A percentile compares a stretch with the other conserved stretches of the same genome.
Conservation (phyloP, 2,113 vertebrate species). For the Xiphias gladius region DNA sequence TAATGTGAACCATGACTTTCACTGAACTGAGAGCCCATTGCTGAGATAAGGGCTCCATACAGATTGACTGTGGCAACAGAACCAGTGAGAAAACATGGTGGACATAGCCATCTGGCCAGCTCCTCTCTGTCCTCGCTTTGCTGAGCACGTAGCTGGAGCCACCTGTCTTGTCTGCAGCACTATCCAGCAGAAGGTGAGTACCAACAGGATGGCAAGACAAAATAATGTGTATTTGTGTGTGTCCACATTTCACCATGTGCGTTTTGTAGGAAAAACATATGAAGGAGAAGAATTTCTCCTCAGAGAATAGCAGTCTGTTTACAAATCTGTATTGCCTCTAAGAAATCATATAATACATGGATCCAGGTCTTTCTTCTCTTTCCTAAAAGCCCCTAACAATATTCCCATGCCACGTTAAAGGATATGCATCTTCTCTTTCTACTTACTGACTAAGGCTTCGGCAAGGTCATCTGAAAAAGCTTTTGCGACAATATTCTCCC, state of each 20-base stretch:
- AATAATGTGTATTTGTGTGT: conserved; percentile 49
- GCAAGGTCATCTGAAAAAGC: conserved; percentile 66
- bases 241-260: conserved; percentile 35
- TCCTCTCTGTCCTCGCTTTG: conserved; percentile 68
- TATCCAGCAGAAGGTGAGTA: conserved; percentile 57
- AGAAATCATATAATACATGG: conserved; percentile 40
- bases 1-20: conserved; percentile 68
- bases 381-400: conserved; percentile 53
- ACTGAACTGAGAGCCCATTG: conserved; percentile 60
- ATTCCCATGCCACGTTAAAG: conserved; percentile 48
- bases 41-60: conserved; percentile 75
- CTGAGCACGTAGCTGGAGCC: conserved; percentile 73
- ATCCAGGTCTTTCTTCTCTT: conserved; percentile 14
- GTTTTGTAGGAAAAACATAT: conserved; percentile 18
- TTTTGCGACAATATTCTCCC: conserved; percentile 65
- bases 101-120: conserved; percentile 79
- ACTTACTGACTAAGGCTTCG: conserved; percentile 60
- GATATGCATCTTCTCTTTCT: conserved; percentile 61
- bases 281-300: conserved; percentile 18
- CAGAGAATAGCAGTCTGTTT: conserved; percentile 34
- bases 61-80: conserved; percentile 60
- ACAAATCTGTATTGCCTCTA: conserved; percentile 15
- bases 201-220: conserved; percentile 47
- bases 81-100: conserved; percentile 69
- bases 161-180: conserved; percentile 67